Percentiles rank a stretch among this genome's conserved stretches.
Conservation (phyloP, 1,140 invertebrate species). For the Sycophaga agraensis region DNA sequence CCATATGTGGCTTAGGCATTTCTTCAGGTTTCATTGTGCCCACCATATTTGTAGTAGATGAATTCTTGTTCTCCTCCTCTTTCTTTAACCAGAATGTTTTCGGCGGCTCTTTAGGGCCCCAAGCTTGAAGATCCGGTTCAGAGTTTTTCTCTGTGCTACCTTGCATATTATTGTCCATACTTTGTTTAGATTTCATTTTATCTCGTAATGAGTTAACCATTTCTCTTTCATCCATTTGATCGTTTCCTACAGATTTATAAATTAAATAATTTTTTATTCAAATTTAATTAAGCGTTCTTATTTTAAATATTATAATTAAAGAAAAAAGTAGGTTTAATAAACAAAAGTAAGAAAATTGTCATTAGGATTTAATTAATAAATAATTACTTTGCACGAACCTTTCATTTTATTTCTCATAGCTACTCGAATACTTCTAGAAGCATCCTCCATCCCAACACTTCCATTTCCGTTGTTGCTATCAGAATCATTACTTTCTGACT, state of each 20-base stretch:
- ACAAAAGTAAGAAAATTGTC: no score
- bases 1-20: constrained; percentile 57
- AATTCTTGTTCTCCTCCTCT: constrained; percentile 48
- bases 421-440: constrained; percentile 65
- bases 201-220: constrained; percentile 51
- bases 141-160: neutral
- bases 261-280: no score
- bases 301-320: no score
- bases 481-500: constrained; percentile 57
- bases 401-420: constrained; percentile 68
- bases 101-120: constrained; percentile 54
- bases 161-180: constrained; percentile 42
- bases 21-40: constrained; percentile 49
- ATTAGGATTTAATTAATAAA: no score
- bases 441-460: constrained; percentile 42
- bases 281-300: no score
- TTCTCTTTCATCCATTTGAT: constrained; percentile 41
- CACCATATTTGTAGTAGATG: constrained; percentile 16
- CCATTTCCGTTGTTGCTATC: constrained; percentile 25
- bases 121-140: constrained; percentile 46
- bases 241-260: neutral
- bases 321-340: no score
- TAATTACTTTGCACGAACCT: no score
- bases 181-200: constrained; percentile 55
- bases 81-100: constrained; percentile 57